phyloP scores from a whole-genome alignment of 2,797 vertebrate species.

The Eutrigla gurnardus region DNA sequence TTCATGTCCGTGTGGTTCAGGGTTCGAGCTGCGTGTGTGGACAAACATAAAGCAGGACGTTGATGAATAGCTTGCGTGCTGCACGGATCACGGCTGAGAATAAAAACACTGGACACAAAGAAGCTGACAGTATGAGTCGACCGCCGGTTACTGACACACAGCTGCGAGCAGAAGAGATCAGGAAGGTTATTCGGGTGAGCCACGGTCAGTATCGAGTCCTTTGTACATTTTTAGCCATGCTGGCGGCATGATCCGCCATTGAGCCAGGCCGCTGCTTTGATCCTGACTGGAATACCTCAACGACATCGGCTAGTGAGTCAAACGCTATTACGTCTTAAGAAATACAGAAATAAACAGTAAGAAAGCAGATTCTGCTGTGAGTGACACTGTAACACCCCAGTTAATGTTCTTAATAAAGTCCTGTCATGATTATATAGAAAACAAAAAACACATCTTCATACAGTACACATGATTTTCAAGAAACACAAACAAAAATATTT shows the following conservation, averaged over 20 bases:
- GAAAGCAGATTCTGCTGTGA: neutral
- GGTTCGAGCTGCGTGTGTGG: neutral
- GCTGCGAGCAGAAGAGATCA: slow-evolving; percentile 16
- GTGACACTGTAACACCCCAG: neutral
- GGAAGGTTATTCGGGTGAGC: slow-evolving; percentile 18
- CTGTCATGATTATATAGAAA: neutral
- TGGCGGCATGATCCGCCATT: neutral
- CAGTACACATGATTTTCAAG: neutral
- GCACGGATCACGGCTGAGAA: slow-evolving; percentile 1
- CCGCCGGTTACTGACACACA: neutral
- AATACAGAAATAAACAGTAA: neutral
- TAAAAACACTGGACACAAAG: slow-evolving; percentile 19
- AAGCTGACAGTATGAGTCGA: slow-evolving; percentile 14
- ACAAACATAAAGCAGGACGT: slow-evolving; percentile 22
- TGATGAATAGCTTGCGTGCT: neutral
- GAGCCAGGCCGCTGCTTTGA: neutral
- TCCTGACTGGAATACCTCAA: slow-evolving; percentile 2
- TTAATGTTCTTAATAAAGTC: neutral
- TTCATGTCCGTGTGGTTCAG: slow-evolving; percentile 10
- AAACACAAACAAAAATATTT: neutral
- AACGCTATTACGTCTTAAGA: neutral
- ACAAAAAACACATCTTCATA: neutral
- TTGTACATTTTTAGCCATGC: slow-evolving; percentile 5
- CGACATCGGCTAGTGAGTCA: neutral
- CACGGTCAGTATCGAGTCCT: slow-evolving; percentile 7